Percentiles rank a stretch among this genome's conserved stretches.
Evolutionary conservation across 1,140 invertebrate genomes (phyloP).

Genomic region (Temnothorax nylanderi): DNA sequence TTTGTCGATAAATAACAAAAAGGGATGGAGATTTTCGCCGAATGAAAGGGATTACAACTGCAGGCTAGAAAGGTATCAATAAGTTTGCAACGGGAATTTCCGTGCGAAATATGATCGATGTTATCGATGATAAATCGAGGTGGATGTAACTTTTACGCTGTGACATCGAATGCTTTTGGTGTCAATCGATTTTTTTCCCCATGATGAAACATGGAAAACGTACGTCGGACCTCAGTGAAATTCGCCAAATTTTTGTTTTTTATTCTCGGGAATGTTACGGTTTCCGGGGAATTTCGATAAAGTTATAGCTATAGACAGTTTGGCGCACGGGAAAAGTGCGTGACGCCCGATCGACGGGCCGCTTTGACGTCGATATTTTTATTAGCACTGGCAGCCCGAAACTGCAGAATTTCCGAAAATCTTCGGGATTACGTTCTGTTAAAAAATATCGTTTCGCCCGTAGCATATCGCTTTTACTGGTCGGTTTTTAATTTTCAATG

Average conservation of each 20-base stretch:
- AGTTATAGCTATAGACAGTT: constrained; percentile 68
- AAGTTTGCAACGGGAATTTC: constrained; percentile 52
- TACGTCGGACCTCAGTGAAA: constrained; percentile 37
- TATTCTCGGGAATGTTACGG: constrained; percentile 51
- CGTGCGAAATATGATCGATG: constrained; percentile 57
- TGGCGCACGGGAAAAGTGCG: constrained; percentile 54
- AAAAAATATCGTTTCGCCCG: background rate
- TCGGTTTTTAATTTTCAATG: background rate
- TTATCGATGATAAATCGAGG: constrained; percentile 58
- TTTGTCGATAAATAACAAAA: constrained; percentile 35
- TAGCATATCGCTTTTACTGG: background rate
- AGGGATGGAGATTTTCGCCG: background rate
- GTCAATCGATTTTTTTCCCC: constrained; percentile 44
- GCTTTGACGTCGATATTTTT: constrained; percentile 54
- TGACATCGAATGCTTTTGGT: constrained; percentile 51
- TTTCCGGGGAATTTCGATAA: constrained; percentile 55
- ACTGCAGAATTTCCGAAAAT: constrained; percentile 32
- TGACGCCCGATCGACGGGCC: constrained; percentile 22
- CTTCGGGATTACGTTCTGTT: constrained; percentile 14
- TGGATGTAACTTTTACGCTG: constrained; percentile 53
- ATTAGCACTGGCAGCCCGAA: constrained; percentile 30
- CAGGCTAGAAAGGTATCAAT: constrained; percentile 42
- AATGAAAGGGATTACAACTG: constrained; percentile 33
- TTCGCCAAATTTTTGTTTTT: constrained; percentile 48
- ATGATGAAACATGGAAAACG: constrained; percentile 25